Evolutionary conservation across 2,797 vertebrate genomes (phyloP), one percentile per base, ranked within the genome.

Genomic region (Enteromius paludinosus): DNA sequence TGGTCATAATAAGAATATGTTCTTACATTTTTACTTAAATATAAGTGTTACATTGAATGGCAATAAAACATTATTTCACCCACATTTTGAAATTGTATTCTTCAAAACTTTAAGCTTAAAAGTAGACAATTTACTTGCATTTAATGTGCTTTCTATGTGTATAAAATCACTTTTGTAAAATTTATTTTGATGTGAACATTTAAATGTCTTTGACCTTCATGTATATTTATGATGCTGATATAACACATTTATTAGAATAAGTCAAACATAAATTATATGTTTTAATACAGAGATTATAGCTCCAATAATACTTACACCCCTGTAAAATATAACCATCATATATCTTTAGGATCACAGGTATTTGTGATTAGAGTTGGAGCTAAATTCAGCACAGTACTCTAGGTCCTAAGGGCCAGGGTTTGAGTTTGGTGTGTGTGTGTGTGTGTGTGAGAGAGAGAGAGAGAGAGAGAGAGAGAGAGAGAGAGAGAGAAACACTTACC

Each of bases 401-500:
- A 54, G 20, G 54, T 56, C n/a, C 23, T 23, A n/a, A 12, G n/a
- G 54, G n/a, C 54, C 54, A 59, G 54, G 23, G 23, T 4, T 69
- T 25, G n/a, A 15, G 66, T 1, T 25, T 25, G n/a, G 25, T 56
- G 72, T 81, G 64, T 43, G 41, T 43, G 41, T 56, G 72, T 81
- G 62, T 70, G 38, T 56, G 72, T 81, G 64, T 71, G n/a, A n/a
- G 30, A 33, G 30, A 33, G 30, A 33, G 30, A 33, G 30, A 33
- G 30, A 35, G 33, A 35, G 33, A 35, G 33, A 35, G 35, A 38
- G 35, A 38, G 35, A 38, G 35, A 38, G 35, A 8, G 35, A 38
- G 35, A 38, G 35, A 38, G 35, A 38, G 79, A 59, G 45, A 5
- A 20, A 23, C 33, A 92, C 94, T 92, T 85, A 96, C 95, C 25